These are phyloP conservation scores for Lepidonotus clava DNA, from an alignment of 2,888 invertebrate genomes.

Conservation along the genomic window DNA sequence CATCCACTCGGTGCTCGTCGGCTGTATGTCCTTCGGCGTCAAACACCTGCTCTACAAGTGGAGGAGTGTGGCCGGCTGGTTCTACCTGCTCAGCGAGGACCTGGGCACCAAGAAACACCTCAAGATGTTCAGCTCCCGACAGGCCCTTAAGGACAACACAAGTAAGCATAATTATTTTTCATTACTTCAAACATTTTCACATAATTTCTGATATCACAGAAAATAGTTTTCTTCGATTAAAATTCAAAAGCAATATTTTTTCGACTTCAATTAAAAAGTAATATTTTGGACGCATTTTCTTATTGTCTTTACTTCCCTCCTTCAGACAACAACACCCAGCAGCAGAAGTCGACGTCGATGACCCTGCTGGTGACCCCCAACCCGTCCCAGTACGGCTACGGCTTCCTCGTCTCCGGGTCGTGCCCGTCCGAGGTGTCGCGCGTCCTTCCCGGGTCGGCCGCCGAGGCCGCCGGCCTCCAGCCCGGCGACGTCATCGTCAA, in stretches of 20 bases:
- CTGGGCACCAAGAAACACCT: conserved; percentile 43
- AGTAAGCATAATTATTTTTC: conserved; percentile 35
- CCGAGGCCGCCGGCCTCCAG: conserved; percentile 73
- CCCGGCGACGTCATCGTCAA: conserved; percentile 76
- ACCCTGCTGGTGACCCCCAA: conserved; percentile 35
- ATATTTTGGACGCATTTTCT: too few species aligned
- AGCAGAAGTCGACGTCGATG: not conserved
- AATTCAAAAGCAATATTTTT: too few species aligned
- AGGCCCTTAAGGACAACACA: not conserved
- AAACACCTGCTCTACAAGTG: conserved; percentile 40
- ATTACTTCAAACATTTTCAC: too few species aligned
- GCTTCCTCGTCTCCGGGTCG: conserved; percentile 33
- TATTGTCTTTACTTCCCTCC: too few species aligned
- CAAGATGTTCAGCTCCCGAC: conserved; percentile 45
- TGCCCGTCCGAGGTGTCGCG: conserved; percentile 8
- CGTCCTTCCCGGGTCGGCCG: conserved; percentile 71
- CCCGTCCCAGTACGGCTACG: conserved; percentile 41
- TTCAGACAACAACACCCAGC: not conserved
- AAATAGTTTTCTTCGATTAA: too few species aligned
- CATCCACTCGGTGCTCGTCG: not conserved
- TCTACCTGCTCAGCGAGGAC: conserved; percentile 36
- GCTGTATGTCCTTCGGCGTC: conserved; percentile 45
- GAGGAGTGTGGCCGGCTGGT: conserved; percentile 35
- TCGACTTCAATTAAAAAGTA: too few species aligned
- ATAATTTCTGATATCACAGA: too few species aligned